Evolutionary conservation across 2,797 vertebrate species (phyloP), one percentile per base, ranked within the genome.

Genomic region (Phalloptychus januarius): DNA sequence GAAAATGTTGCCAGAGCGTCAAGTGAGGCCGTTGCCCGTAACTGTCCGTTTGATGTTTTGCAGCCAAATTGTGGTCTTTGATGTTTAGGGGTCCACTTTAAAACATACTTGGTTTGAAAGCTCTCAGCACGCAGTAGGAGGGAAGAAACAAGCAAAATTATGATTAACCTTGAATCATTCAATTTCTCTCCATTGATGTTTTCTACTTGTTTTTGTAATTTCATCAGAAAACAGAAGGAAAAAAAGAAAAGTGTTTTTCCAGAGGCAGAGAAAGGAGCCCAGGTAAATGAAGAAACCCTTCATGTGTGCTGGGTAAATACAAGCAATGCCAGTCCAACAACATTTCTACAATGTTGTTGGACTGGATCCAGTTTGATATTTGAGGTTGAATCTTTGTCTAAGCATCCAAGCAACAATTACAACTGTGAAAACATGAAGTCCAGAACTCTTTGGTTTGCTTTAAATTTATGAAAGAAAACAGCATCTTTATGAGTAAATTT

Each of bases 61-160:
- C 63, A n/a, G 45, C 20, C 18, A 3, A 15, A 23, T 52, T 52
- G 58, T 33, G 52, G 15, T 50, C 74, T 85, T 83, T 80, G 69
- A 75, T 81, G 71, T 33, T 69, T 20, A 73, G 50, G 11, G 20
- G 40, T 56, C 48, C 67, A 71, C 73, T 75, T 78, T 71, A 74
- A 69, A 58, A 46, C 38, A 69, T 70, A 67, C 42, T 38, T 63
- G 50, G 76, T 31, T 56, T 25, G 65, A 83, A 81, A 74, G 73
- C 63, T 90, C 74, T 86, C 2, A 0, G 77, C 78, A 56, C 7
- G 13, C 67, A 52, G 81, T 54, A 25, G 74, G 45, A 52, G 50
- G 58, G 65, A 79, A 52, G 70, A 72, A 72, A 48, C 54, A 40
- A 6, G 16, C 31, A 33, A 65, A 46, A 46, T 46, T 10, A 76